These are phyloP conservation scores for Saguinus imperator DNA, from an alignment of 2,113 vertebrate genomes.

Conservation along the genomic window DNA sequence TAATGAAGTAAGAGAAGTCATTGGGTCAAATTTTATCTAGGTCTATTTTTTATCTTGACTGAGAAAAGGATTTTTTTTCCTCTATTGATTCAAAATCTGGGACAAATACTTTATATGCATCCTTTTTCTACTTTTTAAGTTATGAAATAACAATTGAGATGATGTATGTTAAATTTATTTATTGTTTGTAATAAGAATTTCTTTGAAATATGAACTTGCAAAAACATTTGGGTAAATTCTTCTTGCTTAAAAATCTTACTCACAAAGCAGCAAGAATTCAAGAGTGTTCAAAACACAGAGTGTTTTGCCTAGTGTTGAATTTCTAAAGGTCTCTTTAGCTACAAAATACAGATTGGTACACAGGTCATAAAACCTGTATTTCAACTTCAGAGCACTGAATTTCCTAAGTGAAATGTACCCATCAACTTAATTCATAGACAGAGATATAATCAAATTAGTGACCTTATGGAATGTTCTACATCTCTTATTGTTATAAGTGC, in stretches of 20 bases:
- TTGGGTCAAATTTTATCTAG: background rate
- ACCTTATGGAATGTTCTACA: background rate
- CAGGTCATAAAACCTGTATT: constrained; percentile 60
- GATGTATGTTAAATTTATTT: constrained; percentile 6
- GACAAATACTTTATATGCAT: background rate
- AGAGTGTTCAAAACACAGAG: background rate
- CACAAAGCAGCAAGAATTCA: background rate
- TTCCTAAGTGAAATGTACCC: constrained; percentile 41
- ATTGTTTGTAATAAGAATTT: background rate
- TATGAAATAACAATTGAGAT: constrained; percentile 38
- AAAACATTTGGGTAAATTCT: background rate
- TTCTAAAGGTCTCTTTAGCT: constrained; percentile 43
- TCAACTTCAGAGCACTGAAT: constrained; percentile 30
- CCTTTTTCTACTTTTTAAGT: background rate
- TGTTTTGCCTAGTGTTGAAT: constrained; percentile 11
- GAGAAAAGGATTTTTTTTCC: background rate
- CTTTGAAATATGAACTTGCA: constrained; percentile 13
- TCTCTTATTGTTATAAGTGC: background rate
- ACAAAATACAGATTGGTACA: constrained; percentile 55
- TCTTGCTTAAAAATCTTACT: constrained; percentile 16
- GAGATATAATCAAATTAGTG: constrained; percentile 54
- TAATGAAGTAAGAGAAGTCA: background rate
- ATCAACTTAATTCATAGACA: constrained; percentile 43
- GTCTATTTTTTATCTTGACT: background rate
- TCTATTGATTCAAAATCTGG: background rate